Evolutionary conservation across 2,888 invertebrate species (phyloP).

Genomic region (Epirrhoe tristata): DNA sequence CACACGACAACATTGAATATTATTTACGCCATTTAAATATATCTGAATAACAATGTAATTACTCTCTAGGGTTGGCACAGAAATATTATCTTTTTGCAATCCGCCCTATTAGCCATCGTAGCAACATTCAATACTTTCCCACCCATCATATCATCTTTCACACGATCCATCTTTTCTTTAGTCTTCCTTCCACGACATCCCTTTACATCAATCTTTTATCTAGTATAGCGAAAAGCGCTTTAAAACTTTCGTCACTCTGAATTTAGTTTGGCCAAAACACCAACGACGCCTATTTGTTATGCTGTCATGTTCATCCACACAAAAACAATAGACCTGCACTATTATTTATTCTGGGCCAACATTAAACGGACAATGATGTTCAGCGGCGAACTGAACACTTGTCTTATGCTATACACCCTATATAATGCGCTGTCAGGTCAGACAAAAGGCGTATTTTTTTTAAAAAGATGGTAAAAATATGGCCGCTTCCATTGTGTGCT

Average conservation of each 20-base stretch:
- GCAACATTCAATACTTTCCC: no score
- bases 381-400: conserved; percentile 70
- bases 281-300: conserved; percentile 39
- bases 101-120: no score
- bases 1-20: no score
- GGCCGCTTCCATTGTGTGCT: conserved; percentile 70
- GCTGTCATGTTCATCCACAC: conserved; percentile 46
- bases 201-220: conserved; percentile 2
- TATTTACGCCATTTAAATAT: no score
- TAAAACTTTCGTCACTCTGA: neutral
- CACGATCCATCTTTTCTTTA: neutral
- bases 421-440: conserved; percentile 77
- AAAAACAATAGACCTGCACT: conserved; percentile 57
- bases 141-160: neutral
- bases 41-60: no score
- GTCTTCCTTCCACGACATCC: no score
- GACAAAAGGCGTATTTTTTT: conserved; percentile 73
- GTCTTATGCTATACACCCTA: conserved; percentile 64
- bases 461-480: conserved; percentile 78
- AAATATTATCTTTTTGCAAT: no score
- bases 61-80: no score
- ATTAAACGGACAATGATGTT: conserved; percentile 67
- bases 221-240: neutral
- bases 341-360: conserved; percentile 37
- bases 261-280: conserved; percentile 14